Evolutionary conservation across 2,113 vertebrate genomes (phyloP).

Genomic region (Stercorarius parasiticus): DNA sequence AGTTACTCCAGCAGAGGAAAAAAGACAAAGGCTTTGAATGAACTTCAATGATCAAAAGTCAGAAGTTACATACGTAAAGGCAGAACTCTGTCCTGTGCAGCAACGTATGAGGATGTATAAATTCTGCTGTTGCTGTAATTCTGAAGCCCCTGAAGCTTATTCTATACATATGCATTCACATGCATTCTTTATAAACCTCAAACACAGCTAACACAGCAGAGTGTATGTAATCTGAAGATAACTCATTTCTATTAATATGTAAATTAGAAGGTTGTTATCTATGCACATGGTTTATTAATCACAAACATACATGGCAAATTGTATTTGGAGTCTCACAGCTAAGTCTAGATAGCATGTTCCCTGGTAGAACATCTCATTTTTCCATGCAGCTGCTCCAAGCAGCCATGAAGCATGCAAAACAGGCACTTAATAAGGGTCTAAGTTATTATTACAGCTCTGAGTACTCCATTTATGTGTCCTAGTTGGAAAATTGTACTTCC

Average conservation of each 20-base stretch:
- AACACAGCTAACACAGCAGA: background rate
- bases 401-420: background rate
- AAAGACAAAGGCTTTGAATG: background rate
- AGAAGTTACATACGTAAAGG: background rate
- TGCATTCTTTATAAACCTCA: background rate
- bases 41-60: background rate
- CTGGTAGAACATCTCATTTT: background rate
- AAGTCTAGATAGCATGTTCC: background rate
- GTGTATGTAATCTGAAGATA: background rate
- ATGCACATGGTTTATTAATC: background rate
- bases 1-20: background rate
- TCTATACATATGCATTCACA: background rate
- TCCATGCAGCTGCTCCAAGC: background rate
- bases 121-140: background rate
- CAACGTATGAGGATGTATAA: background rate
- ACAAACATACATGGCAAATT: background rate
- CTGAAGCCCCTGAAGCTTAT: background rate
- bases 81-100: background rate
- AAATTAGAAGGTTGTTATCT: background rate
- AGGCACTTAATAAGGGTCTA: slow-evolving; percentile 7
- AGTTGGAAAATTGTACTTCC: background rate
- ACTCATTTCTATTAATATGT: background rate
- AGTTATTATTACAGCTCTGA: background rate
- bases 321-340: background rate
- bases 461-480: slow-evolving; percentile 10